These are phyloP conservation scores for Acronicta aceris DNA, from an alignment of 2,888 invertebrate genomes.

Conservation along the genomic window DNA sequence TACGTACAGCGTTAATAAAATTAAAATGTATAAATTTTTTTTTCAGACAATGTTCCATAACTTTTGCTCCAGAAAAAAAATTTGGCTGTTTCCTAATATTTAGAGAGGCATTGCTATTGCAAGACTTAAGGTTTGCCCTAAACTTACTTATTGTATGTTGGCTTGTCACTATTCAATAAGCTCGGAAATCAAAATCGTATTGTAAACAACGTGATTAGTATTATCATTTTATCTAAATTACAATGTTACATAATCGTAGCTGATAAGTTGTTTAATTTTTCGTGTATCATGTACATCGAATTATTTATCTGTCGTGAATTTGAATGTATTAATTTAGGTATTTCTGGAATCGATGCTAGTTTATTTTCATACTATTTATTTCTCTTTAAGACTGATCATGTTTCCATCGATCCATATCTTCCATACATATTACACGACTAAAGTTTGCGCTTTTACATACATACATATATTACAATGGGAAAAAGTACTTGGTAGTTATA, in stretches of 20 bases:
- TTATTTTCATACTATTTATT: slow-evolving; percentile 46
- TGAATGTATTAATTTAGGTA: slow-evolving; percentile 37
- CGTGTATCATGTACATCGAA: slow-evolving; percentile 33
- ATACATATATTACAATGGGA: slow-evolving; percentile 39
- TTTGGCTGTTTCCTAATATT: slow-evolving; percentile 59
- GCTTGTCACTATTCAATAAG: slow-evolving; percentile 36
- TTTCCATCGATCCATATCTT: slow-evolving; percentile 64
- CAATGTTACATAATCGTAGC: neutral
- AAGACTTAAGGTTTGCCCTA: slow-evolving; percentile 53
- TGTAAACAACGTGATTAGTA: slow-evolving; percentile 33
- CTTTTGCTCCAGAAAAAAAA: slow-evolving; percentile 53
- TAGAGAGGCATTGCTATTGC: slow-evolving; percentile 68
- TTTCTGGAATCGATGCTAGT: slow-evolving; percentile 39
- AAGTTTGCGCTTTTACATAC: slow-evolving; percentile 55
- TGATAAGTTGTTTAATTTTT: neutral
- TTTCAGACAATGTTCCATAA: slow-evolving; percentile 62
- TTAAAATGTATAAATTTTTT: slow-evolving; percentile 12
- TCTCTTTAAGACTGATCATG: slow-evolving; percentile 66
- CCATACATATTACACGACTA: slow-evolving; percentile 56
- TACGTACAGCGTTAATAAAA: neutral
- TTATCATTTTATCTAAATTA: slow-evolving; percentile 14
- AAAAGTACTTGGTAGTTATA: slow-evolving; percentile 52
- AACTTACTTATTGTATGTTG: slow-evolving; percentile 36
- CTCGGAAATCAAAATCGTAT: slow-evolving; percentile 40
- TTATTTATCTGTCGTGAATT: slow-evolving; percentile 20